Evolutionary conservation across 2,113 vertebrate species (phyloP).

Genomic region (Phalacrocorax pelagicus): DNA sequence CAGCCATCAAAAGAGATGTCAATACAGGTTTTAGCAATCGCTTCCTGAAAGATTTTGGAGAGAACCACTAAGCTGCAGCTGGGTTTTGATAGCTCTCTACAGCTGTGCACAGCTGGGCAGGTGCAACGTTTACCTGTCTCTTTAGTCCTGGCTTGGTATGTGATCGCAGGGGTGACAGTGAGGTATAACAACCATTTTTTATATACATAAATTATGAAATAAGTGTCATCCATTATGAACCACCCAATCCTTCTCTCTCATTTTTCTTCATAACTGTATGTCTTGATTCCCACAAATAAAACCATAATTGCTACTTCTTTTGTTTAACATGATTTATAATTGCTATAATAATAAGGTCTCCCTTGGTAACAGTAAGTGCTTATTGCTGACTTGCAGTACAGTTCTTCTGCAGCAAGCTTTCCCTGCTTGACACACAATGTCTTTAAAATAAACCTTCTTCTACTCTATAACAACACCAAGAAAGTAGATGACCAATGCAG

Average conservation of each 20-base stretch:
- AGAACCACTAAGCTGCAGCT: background rate
- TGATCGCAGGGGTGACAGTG: background rate
- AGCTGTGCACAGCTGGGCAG: background rate
- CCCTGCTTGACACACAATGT: background rate
- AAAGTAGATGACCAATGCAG: background rate
- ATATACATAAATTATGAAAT: background rate
- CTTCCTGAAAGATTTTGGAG: background rate
- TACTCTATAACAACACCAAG: background rate
- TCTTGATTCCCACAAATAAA: conserved; percentile 27
- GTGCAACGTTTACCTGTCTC: background rate
- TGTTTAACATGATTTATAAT: conserved; percentile 27
- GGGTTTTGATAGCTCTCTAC: background rate
- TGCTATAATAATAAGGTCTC: background rate
- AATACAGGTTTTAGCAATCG: background rate
- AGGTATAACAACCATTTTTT: background rate
- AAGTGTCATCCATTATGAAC: background rate
- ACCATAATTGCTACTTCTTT: conserved; percentile 10
- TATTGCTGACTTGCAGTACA: background rate
- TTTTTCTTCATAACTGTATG: conserved; percentile 6
- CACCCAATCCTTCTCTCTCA: background rate
- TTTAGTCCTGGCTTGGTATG: background rate
- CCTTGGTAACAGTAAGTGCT: background rate
- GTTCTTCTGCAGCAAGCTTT: background rate
- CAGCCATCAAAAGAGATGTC: conserved; percentile 21
- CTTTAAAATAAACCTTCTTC: background rate